Base-by-base conservation (phyloP, 2,113 vertebrate species). In the Xenopus borealis region DNA sequence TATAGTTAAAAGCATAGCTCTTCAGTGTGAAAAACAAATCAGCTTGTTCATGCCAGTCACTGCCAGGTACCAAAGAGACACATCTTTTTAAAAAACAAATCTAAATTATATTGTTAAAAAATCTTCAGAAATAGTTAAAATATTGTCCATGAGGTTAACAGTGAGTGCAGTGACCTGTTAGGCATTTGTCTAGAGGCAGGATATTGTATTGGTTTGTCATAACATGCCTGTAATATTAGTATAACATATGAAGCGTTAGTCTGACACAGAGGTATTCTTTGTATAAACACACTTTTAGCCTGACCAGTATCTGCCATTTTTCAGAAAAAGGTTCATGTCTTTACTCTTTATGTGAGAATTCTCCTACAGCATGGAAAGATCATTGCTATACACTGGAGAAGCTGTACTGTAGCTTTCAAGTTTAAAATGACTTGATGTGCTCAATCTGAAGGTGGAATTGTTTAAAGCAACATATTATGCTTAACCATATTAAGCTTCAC, bases 211-310 rank as follows among this genome's bases (percentile, higher is more conserved):
- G 65, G 61, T 12, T 13, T 62, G 65, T 52, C 55, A 62, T 47
- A 18, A 62, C 55, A 61, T 33, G 53, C 17, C 33, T 50, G 72
- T 61, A 61, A 66, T 30, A 59, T 17, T 62, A 47, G 0, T 12
- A 10, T 40, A 55, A 61, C 65, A n/a, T 40, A 40, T 17, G 30
- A 66, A 50, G 62, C 71, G 46, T 64, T 61, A 20, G 69, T 33
- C 62, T 55, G 71, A 46, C 47, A 72, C 53, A 18, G 53, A 55
- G 53, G 7, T 55, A 55, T 55, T 55, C 53, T 55, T 4, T 55
- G 1, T n/a, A 4, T n/a, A 55, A 55, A 55, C 53, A 55, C 53
- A 55, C 53, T 23, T 6, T 23, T 10, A 27, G 58, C 20, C 58
- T 23, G 20, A n/a, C 16, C 9, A 23, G 20, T 61, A 61, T 20